These are phyloP conservation scores for Pygoscelis adeliae DNA, from an alignment of 2,113 vertebrate species.

Conservation along the genomic window DNA sequence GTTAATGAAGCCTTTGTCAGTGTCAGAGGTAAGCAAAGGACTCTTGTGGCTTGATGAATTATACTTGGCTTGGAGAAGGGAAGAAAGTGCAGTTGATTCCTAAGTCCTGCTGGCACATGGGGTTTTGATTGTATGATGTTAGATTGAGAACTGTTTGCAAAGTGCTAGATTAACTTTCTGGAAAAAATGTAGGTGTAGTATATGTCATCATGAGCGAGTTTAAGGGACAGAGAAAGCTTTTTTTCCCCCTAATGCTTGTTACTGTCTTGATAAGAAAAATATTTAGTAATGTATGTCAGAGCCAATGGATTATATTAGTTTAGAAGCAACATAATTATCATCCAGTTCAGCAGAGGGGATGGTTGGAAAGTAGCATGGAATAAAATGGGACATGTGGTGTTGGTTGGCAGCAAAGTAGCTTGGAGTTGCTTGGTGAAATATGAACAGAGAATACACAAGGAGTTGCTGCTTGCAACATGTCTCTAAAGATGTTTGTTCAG, in stretches of 20 bases:
- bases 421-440: neutral
- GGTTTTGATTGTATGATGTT: neutral
- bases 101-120: neutral
- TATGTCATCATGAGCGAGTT: neutral
- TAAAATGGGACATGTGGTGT: neutral
- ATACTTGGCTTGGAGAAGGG: neutral
- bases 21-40: neutral
- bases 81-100: neutral
- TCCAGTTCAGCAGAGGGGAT: neutral
- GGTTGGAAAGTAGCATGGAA: neutral
- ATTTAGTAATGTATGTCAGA: neutral
- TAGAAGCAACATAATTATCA: constrained; percentile 54
- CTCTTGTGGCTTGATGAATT: neutral
- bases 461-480: neutral
- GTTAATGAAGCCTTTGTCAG: constrained; percentile 15
- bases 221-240: neutral
- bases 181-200: neutral
- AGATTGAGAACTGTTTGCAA: neutral
- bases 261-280: constrained; percentile 14
- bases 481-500: neutral
- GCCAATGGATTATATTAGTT: neutral
- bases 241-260: neutral
- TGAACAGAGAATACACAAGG: neutral
- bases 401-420: neutral
- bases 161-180: neutral